These are phyloP conservation scores for Stictonetta naevosa DNA, from an alignment of 2,113 vertebrate genomes.

Conservation along the genomic window DNA sequence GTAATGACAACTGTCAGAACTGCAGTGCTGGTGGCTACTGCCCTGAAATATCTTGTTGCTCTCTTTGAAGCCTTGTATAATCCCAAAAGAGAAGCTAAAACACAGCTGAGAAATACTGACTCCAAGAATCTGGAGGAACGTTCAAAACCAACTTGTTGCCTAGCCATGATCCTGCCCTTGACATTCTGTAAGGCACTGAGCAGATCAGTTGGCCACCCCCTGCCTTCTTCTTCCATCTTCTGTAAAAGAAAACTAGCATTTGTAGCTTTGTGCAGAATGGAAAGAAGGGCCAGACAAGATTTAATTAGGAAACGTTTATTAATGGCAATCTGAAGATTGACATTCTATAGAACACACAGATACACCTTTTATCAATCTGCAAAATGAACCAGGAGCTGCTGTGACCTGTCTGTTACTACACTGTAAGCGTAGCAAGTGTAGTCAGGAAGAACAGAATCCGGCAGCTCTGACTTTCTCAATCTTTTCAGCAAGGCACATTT, in stretches of 20 bases:
- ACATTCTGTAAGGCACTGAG: background rate
- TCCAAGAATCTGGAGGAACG: background rate
- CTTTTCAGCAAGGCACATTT: background rate
- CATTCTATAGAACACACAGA: background rate
- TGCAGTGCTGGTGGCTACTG: background rate
- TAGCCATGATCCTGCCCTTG: background rate
- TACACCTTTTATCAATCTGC: rapidly evolving
- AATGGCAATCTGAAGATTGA: background rate
- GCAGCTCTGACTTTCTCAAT: background rate
- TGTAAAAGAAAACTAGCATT: background rate
- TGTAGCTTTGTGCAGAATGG: background rate
- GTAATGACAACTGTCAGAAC: background rate
- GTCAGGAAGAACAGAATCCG: background rate
- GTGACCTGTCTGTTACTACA: background rate
- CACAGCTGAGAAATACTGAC: rapidly evolving
- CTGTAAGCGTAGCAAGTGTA: background rate
- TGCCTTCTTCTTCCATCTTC: background rate
- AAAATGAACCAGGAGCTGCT: background rate
- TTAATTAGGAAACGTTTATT: background rate
- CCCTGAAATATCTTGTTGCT: background rate
- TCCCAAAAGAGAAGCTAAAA: background rate
- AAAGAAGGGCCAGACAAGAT: background rate
- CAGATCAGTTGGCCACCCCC: background rate
- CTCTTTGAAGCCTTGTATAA: background rate
- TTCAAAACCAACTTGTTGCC: background rate